phyloP scores from a whole-genome alignment of 1,140 invertebrate species.

The Drosophila punjabiensis region DNA sequence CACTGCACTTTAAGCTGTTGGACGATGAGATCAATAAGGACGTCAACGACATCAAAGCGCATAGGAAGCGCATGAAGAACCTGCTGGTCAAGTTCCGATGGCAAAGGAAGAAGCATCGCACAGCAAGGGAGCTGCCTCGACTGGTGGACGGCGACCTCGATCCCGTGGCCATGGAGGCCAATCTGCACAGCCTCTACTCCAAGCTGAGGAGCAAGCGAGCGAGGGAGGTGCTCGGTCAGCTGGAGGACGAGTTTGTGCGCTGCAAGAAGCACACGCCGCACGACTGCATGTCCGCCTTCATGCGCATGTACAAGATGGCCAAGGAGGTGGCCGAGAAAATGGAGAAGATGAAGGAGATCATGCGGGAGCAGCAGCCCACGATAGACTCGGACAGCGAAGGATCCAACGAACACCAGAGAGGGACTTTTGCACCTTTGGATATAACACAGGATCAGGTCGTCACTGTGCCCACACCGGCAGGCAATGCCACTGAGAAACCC shows the following conservation, averaged over 20 bases:
- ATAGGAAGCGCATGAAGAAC: constrained; percentile 49
- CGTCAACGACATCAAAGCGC: constrained; percentile 22
- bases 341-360: constrained; percentile 78
- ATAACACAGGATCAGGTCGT: constrained; percentile 11
- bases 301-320: constrained; percentile 77
- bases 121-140: constrained; percentile 16
- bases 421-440: constrained; percentile 11
- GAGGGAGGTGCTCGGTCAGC: constrained; percentile 45
- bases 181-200: constrained; percentile 58
- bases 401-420: constrained; percentile 4
- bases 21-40: constrained; percentile 15
- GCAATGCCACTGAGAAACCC: constrained; percentile 41
- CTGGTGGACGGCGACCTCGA: constrained; percentile 52
- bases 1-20: constrained; percentile 52
- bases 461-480: constrained; percentile 2
- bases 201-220: constrained; percentile 69
- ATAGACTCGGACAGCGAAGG: constrained; percentile 48
- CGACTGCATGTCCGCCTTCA: constrained; percentile 75
- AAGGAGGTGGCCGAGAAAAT: constrained; percentile 77
- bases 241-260: constrained; percentile 68
- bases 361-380: constrained; percentile 55
- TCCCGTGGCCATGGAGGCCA: constrained; percentile 60
- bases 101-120: constrained; percentile 36
- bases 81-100: constrained; percentile 65
- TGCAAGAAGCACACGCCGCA: constrained; percentile 75